phyloP scores from a whole-genome alignment of 2,113 vertebrate species.

The Nothocercus nigrocapillus region DNA sequence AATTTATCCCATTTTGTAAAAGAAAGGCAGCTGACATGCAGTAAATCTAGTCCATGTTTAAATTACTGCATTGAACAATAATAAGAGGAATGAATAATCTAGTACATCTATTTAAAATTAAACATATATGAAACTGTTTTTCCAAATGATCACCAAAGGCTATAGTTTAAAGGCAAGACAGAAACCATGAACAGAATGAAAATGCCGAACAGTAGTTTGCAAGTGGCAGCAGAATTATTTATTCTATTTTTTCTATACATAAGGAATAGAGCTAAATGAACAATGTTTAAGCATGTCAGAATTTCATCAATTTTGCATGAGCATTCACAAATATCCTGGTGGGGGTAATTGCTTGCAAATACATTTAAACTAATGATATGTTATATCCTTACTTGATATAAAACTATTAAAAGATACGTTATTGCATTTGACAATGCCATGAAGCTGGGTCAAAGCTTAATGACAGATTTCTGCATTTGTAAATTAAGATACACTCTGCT shows the following conservation, averaged over 20 bases:
- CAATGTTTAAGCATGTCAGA: conserved; percentile 87
- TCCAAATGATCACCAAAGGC: conserved; percentile 81
- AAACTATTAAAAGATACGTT: conserved; percentile 87
- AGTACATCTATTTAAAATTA: conserved; percentile 82
- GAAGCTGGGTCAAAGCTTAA: conserved; percentile 86
- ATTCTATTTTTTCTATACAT: conserved; percentile 86
- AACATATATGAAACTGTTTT: conserved; percentile 84
- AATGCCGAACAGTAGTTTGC: conserved; percentile 76
- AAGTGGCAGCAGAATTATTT: conserved; percentile 82
- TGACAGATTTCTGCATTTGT: conserved; percentile 83
- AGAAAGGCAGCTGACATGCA: conserved; percentile 78
- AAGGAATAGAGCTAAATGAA: conserved; percentile 85
- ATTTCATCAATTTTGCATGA: conserved; percentile 87
- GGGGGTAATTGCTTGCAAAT: conserved; percentile 88
- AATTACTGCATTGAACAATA: conserved; percentile 80
- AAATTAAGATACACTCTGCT: conserved; percentile 85
- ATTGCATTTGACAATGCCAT: conserved; percentile 86
- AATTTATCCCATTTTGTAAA: conserved; percentile 84
- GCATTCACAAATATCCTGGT: conserved; percentile 85
- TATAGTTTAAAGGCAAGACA: conserved; percentile 78
- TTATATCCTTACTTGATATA: conserved; percentile 87
- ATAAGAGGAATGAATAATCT: conserved; percentile 82
- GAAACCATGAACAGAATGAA: conserved; percentile 74
- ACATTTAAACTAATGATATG: conserved; percentile 89
- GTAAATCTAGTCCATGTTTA: conserved; percentile 81